A percentile compares a stretch with the other conserved stretches of the same genome.
Conservation (phyloP, 2,113 vertebrate species). For the Ranitomeya imitator region DNA sequence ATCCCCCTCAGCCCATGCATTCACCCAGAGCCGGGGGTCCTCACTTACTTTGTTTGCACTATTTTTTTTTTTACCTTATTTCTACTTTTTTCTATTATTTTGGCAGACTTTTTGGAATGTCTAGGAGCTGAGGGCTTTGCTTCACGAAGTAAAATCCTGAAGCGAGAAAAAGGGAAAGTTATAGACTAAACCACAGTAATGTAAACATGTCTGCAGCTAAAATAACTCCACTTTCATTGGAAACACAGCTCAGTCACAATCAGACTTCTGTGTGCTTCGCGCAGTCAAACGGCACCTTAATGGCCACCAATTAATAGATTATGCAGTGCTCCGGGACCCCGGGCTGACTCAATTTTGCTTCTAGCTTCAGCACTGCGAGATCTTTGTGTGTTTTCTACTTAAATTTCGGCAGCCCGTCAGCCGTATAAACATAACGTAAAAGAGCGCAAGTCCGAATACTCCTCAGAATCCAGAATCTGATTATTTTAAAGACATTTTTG, state of each 20-base stretch:
- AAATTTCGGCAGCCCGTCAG: not conserved
- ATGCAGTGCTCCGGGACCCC: conserved; percentile 69
- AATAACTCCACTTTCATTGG: conserved; percentile 90
- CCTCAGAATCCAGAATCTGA: not conserved
- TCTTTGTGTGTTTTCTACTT: conserved; percentile 28
- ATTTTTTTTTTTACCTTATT: conserved; percentile 39
- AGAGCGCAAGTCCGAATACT: not conserved
- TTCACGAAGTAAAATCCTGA: conserved; percentile 82
- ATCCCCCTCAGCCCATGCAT: conserved; percentile 67
- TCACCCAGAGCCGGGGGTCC: conserved; percentile 83
- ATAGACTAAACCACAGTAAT: conserved; percentile 95
- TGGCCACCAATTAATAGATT: conserved; percentile 83
- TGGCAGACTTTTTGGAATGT: conserved; percentile 94
- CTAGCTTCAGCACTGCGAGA: conserved; percentile 56
- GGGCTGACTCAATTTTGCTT: conserved; percentile 61
- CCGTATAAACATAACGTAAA: conserved; percentile 28
- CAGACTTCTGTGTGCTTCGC: conserved; percentile 82
- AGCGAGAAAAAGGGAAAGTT: conserved; percentile 90
- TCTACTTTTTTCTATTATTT: conserved; percentile 72
- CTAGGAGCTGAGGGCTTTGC: conserved; percentile 86
- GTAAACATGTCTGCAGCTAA: conserved; percentile 95
- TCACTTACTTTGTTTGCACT: conserved; percentile 64
- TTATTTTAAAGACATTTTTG: not conserved
- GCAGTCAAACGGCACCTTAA: conserved; percentile 82
- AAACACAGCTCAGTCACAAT: conserved; percentile 87